A percentile compares a stretch with the other conserved stretches of the same genome.
Evolutionary conservation across 2,797 vertebrate species (phyloP).

Genomic region (Falco rusticolus): DNA sequence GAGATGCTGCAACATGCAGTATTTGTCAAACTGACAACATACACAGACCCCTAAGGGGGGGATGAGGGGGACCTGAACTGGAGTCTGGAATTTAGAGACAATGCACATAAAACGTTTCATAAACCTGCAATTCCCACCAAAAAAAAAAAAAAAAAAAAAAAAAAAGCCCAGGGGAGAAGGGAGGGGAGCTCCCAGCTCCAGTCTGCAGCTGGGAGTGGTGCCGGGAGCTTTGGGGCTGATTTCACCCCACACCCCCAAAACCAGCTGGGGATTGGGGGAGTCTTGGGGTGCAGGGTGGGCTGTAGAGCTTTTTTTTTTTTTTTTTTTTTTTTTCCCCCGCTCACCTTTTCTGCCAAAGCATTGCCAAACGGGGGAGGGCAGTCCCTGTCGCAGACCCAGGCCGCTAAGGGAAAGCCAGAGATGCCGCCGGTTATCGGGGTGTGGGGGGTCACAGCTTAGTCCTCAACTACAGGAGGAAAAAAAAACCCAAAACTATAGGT

Average conservation of each 20-base stretch:
- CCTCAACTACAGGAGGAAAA: constrained; percentile 22
- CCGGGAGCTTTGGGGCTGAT: background rate
- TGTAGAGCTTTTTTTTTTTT: background rate
- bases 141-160: background rate
- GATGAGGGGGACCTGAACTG: constrained; percentile 41
- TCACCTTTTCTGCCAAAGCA: constrained; percentile 8
- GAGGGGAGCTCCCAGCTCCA: constrained; percentile 10
- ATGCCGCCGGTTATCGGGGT: background rate
- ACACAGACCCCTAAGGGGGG: constrained; percentile 64
- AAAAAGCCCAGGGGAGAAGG: background rate
- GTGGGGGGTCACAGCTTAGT: constrained; percentile 6
- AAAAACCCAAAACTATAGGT: constrained; percentile 12
- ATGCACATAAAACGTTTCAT: constrained; percentile 42
- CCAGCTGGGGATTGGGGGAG: background rate
- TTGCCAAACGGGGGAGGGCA: constrained; percentile 13
- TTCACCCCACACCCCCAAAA: background rate
- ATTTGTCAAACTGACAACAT: constrained; percentile 77
- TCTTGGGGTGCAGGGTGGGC: background rate
- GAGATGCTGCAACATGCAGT: constrained; percentile 76
- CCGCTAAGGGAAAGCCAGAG: constrained; percentile 34
- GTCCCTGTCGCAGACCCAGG: constrained; percentile 36
- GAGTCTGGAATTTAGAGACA: constrained; percentile 48
- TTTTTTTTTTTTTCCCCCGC: background rate
- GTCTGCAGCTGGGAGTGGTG: fast-evolving
- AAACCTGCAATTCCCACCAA: constrained; percentile 45